A percentile compares a stretch with the other conserved stretches of the same genome.
Evolutionary conservation across 2,797 vertebrate genomes (phyloP).

Genomic region (Tympanoctomys barrerae): DNA sequence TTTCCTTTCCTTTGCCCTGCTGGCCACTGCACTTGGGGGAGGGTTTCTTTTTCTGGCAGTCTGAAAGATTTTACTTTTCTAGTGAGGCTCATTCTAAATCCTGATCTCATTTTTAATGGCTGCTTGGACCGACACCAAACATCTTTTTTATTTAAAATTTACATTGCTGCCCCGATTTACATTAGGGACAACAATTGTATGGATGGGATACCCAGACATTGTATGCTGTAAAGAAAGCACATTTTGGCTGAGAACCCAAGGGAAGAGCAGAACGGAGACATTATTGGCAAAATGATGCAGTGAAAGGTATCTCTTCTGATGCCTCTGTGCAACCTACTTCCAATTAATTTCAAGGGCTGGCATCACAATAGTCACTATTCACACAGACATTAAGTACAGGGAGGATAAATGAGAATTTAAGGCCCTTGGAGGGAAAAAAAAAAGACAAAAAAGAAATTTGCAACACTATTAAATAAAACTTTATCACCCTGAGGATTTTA

Average conservation of each 20-base stretch:
- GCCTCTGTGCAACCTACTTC: background rate
- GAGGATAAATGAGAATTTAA: constrained; percentile 45
- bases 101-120: constrained; percentile 71
- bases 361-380: background rate
- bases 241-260: constrained; percentile 57
- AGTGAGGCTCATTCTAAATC: constrained; percentile 70
- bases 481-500: constrained; percentile 60
- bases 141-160: constrained; percentile 74
- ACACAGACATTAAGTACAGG: background rate
- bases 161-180: constrained; percentile 64
- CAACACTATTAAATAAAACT: constrained; percentile 58
- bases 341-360: background rate
- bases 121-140: constrained; percentile 77
- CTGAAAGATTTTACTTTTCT: constrained; percentile 69
- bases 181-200: constrained; percentile 63
- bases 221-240: constrained; percentile 30
- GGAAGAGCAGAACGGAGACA: background rate
- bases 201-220: constrained; percentile 62
- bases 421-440: background rate
- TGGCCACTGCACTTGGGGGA: constrained; percentile 33
- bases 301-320: background rate
- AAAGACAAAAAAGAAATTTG: constrained; percentile 36
- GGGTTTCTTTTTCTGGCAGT: constrained; percentile 48
- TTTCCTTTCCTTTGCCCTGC: constrained; percentile 78
- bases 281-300: constrained; percentile 45